phyloP scores from a whole-genome alignment of 2,113 vertebrate species.

The Pachyramphus minor region DNA sequence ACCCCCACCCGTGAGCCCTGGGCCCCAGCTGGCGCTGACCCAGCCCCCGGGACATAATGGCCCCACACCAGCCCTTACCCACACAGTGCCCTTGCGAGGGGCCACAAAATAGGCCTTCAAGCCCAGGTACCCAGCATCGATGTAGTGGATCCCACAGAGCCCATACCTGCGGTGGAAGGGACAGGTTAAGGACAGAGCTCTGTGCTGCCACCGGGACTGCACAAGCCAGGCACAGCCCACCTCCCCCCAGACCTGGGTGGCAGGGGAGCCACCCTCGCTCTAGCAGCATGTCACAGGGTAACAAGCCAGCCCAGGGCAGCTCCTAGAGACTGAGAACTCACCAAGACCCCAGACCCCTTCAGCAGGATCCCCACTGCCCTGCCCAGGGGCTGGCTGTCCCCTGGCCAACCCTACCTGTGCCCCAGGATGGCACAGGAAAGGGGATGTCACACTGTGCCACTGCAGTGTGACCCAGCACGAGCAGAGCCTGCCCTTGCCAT shows the following conservation, averaged over 20 bases:
- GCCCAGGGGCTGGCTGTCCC: neutral
- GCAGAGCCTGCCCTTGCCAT: neutral
- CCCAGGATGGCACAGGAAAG: accelerated
- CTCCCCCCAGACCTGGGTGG: neutral
- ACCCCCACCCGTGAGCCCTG: accelerated
- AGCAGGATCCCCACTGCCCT: neutral
- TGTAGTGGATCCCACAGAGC: constrained; percentile 88
- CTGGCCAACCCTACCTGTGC: no score
- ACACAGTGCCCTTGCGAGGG: constrained; percentile 83
- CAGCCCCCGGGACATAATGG: accelerated
- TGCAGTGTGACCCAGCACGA: accelerated
- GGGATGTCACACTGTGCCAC: accelerated
- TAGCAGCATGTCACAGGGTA: neutral
- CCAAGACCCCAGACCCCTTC: neutral
- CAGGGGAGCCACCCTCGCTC: neutral
- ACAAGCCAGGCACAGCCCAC: neutral
- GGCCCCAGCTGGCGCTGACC: neutral
- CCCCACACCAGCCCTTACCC: constrained; percentile 77
- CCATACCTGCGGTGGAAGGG: constrained; percentile 67
- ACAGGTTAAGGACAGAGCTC: accelerated
- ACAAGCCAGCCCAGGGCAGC: neutral
- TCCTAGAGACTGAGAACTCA: neutral
- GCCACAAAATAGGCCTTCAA: constrained; percentile 81
- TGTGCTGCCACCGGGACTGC: accelerated
- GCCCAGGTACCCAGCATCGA: constrained; percentile 82